Conservation (phyloP, 1,140 invertebrate species). For the Metaphire vulgaris region DNA sequence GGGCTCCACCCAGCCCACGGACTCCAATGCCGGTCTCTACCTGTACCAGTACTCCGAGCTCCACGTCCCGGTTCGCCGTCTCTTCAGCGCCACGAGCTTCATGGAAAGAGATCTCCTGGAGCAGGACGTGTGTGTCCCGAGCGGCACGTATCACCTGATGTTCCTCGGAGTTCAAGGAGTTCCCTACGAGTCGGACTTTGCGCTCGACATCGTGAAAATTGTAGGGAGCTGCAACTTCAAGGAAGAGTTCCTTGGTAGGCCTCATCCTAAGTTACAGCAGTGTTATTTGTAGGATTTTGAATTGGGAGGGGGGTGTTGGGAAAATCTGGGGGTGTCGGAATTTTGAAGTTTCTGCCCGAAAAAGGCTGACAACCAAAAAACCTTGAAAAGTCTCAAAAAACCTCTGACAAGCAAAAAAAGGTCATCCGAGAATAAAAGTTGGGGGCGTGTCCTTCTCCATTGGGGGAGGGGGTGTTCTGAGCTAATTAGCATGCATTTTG, state of each 20-base stretch:
- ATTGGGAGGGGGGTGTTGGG: too few species aligned
- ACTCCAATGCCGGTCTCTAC: conserved; percentile 9
- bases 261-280: too few species aligned
- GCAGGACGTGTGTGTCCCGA: neutral
- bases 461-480: too few species aligned
- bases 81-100: conserved; percentile 14
- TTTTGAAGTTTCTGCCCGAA: too few species aligned
- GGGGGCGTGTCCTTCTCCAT: too few species aligned
- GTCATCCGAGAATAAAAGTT: too few species aligned
- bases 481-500: too few species aligned
- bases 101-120: neutral
- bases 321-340: too few species aligned
- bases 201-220: conserved; percentile 11
- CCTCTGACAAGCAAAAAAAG: too few species aligned
- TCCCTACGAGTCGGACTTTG: conserved; percentile 16
- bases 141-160: conserved; percentile 13
- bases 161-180: conserved; percentile 16
- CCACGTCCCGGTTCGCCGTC: neutral
- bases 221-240: neutral
- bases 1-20: neutral
- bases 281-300: too few species aligned
- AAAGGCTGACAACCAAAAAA: too few species aligned
- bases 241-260: neutral
- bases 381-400: too few species aligned
- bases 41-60: conserved; percentile 5